These are phyloP conservation scores for Sebastes steindachneri DNA, from an alignment of 2,797 vertebrate genomes.

Conservation along the genomic window DNA sequence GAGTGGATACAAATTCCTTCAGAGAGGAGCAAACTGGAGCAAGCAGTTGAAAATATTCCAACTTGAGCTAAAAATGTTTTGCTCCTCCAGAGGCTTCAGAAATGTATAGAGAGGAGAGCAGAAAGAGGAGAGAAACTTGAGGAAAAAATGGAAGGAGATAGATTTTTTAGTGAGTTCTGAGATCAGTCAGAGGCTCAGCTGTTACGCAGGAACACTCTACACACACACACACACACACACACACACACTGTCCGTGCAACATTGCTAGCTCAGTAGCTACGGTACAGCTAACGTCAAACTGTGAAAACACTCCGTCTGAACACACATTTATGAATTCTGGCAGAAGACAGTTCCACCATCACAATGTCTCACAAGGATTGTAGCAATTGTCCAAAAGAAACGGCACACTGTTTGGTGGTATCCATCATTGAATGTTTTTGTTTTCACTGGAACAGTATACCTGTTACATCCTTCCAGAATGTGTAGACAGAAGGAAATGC, in stretches of 20 bases:
- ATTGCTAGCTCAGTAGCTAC: background rate
- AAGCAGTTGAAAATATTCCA: background rate
- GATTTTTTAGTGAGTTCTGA: background rate
- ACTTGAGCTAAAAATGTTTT: background rate
- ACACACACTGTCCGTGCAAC: background rate
- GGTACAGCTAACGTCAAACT: background rate
- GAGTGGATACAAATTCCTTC: background rate
- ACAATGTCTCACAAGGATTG: background rate
- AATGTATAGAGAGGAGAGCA: background rate
- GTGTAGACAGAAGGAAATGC: background rate
- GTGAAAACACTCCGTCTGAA: background rate
- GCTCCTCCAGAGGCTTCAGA: background rate
- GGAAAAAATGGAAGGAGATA: background rate
- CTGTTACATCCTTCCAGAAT: background rate
- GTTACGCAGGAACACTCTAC: background rate
- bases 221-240: no score
- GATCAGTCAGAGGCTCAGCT: background rate
- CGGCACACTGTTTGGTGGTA: background rate
- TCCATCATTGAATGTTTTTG: background rate
- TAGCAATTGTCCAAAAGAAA: background rate
- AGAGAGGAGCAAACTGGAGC: background rate
- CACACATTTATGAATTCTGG: background rate
- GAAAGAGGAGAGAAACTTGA: background rate
- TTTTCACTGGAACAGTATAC: background rate
- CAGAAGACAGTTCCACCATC: background rate